Evolutionary conservation across 2,888 invertebrate genomes (phyloP).

Genomic region (Lithophane ornitopus): DNA sequence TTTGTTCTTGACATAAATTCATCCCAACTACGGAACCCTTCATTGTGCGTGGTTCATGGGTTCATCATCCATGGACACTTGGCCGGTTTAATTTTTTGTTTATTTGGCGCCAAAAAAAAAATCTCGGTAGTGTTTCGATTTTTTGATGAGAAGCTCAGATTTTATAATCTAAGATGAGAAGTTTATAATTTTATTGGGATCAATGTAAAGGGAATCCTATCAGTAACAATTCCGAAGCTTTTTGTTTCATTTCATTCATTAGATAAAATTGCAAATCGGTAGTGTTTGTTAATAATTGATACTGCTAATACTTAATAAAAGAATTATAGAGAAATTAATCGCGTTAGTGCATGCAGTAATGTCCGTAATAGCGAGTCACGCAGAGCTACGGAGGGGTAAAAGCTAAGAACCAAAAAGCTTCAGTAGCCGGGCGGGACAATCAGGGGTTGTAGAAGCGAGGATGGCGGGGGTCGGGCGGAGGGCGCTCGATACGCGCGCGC

Average conservation of each 20-base stretch:
- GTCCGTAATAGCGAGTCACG: constrained; percentile 47
- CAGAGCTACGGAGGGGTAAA: constrained; percentile 68
- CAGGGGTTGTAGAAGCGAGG: constrained; percentile 82
- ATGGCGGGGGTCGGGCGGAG: constrained; percentile 81
- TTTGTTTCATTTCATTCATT: constrained; percentile 11
- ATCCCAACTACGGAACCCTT: too few relatives aligned
- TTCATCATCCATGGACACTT: too few relatives aligned
- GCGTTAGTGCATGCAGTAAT: constrained; percentile 55
- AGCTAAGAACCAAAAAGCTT: constrained; percentile 73
- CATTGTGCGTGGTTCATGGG: too few relatives aligned
- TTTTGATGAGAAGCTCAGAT: too few relatives aligned
- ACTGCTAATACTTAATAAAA: constrained; percentile 3
- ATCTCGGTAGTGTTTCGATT: background rate
- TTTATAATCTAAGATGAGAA: background rate
- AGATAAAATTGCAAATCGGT: background rate
- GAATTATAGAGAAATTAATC: constrained; percentile 40
- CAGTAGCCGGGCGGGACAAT: constrained; percentile 75
- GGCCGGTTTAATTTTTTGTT: background rate
- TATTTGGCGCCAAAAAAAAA: background rate
- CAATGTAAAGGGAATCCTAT: background rate
- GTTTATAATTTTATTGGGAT: background rate
- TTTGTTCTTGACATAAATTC: background rate
- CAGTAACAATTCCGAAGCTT: background rate
- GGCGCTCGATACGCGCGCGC: constrained; percentile 90
- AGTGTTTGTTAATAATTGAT: background rate